Percentiles rank a stretch among this genome's conserved stretches.
Evolutionary conservation across 1,140 invertebrate species (phyloP).

Genomic region (Neodiprion fabricii): DNA sequence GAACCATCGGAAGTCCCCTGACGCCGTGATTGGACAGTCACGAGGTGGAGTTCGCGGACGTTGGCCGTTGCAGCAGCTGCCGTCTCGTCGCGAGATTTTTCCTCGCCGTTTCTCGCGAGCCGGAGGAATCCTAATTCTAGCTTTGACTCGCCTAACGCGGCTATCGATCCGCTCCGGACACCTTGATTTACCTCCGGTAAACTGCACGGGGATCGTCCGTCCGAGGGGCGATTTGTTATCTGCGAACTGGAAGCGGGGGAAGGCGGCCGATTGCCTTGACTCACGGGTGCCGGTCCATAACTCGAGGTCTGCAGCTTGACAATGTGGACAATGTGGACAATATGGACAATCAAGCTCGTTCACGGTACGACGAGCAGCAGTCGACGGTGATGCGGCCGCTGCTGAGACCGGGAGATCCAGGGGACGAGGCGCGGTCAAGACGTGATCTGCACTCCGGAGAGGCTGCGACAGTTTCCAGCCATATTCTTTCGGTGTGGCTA

Average conservation of each 20-base stretch:
- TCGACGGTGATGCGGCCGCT: constrained; percentile 21
- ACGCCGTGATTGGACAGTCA: neutral
- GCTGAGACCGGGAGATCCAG: neutral
- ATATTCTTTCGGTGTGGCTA: constrained; percentile 17
- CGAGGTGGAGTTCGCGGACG: neutral
- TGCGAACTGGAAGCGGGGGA: neutral
- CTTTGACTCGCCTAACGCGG: neutral
- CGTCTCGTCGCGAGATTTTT: neutral
- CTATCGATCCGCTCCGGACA: neutral
- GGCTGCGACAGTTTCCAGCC: constrained; percentile 52
- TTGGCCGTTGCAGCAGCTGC: neutral
- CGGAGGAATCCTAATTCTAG: neutral
- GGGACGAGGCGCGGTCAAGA: constrained; percentile 51
- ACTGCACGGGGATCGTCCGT: neutral
- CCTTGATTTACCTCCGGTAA: constrained; percentile 7
- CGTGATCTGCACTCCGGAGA: constrained; percentile 54
- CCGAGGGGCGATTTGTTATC: neutral
- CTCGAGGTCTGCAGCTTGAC: neutral
- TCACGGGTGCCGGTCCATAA: constrained; percentile 1
- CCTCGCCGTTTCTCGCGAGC: neutral
- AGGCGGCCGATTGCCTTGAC: neutral
- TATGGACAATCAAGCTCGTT: constrained; percentile 58
- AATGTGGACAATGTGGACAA: constrained; percentile 39
- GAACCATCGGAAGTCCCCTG: neutral
- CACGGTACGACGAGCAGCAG: constrained; percentile 45